These are phyloP conservation scores for Haemorhous mexicanus DNA, from an alignment of 2,113 vertebrate species.

Conservation along the genomic window DNA sequence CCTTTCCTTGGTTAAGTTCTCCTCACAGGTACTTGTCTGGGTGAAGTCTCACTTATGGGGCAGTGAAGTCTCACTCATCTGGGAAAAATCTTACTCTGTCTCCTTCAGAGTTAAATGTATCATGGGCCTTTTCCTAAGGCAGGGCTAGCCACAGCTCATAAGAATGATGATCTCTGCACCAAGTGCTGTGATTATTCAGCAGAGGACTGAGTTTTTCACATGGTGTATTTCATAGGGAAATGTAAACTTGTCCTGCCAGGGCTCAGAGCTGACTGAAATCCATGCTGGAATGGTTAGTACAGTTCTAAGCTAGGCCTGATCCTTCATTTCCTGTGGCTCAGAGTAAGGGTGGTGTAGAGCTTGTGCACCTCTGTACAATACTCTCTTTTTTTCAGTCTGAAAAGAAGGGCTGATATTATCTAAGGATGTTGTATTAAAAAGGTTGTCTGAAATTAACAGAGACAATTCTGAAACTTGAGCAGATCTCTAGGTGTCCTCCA, in stretches of 20 bases:
- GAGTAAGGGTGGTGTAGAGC: too few relatives aligned
- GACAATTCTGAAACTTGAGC: background rate
- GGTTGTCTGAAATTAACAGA: background rate
- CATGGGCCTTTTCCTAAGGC: background rate
- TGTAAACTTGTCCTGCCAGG: background rate
- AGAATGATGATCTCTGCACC: background rate
- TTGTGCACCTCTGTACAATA: background rate
- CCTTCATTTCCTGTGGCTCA: background rate
- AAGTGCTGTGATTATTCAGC: background rate
- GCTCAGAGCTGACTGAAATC: background rate
- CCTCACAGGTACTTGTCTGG: background rate
- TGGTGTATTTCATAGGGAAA: background rate
- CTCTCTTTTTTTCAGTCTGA: background rate
- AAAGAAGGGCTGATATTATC: background rate
- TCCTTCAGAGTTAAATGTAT: background rate
- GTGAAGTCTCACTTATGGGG: background rate
- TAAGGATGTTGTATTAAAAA: background rate
- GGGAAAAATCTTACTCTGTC: background rate
- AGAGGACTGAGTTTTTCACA: background rate
- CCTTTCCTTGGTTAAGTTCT: background rate
- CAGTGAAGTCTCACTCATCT: background rate
- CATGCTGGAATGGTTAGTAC: background rate
- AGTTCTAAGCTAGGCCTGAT: background rate
- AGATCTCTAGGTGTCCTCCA: background rate
- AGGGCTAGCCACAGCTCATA: background rate